phyloP scores from a whole-genome alignment of 2,797 vertebrate species.

The Takifugu rubripes region DNA sequence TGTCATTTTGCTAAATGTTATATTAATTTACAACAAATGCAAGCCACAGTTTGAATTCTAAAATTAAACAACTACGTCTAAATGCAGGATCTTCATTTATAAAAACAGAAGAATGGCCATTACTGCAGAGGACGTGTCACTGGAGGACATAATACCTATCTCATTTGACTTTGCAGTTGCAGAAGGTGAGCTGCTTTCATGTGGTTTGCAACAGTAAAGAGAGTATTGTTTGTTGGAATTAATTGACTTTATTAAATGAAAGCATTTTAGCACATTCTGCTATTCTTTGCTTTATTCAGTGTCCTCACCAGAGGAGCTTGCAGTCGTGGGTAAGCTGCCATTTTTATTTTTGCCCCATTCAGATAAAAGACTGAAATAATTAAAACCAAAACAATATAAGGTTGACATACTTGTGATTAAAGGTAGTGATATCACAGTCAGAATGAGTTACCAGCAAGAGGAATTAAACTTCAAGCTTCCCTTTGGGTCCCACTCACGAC shows the following conservation, averaged over 20 bases:
- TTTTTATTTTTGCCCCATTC: constrained; percentile 1
- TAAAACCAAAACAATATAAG: not conserved
- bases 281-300: constrained; percentile 49
- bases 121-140: constrained; percentile 86
- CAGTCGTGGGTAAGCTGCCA: constrained; percentile 73
- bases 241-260: not conserved
- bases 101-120: constrained; percentile 92
- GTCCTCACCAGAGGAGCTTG: constrained; percentile 76
- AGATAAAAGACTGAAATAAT: not conserved
- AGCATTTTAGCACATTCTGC: constrained; percentile 11
- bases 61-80: not conserved
- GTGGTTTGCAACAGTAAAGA: not conserved
- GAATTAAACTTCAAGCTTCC: constrained; percentile 80
- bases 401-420: not conserved
- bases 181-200: constrained; percentile 78
- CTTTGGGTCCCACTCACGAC: constrained; percentile 87
- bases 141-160: constrained; percentile 84
- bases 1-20: too few species aligned
- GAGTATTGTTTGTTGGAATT: not conserved
- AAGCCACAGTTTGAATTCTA: too few species aligned
- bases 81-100: constrained; percentile 84
- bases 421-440: constrained; percentile 88
- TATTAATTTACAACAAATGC: too few species aligned
- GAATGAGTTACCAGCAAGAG: constrained; percentile 70
- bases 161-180: constrained; percentile 81